Conservation (phyloP, 2,888 invertebrate genomes). For the Stictocephala bisonia region DNA sequence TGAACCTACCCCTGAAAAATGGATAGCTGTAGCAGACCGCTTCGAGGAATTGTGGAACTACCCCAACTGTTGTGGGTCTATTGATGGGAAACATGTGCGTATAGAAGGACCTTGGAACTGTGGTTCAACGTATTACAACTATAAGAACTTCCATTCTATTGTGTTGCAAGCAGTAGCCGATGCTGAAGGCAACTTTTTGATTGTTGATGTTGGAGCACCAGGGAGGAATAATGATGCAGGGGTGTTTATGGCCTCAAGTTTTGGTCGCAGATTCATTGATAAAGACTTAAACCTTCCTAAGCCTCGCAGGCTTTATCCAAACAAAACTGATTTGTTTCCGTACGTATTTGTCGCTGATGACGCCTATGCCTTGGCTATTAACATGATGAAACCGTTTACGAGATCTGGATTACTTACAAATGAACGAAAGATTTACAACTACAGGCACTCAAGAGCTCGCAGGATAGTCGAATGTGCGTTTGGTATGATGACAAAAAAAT, state of each 20-base stretch:
- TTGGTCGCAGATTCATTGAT: conserved; percentile 36
- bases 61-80: conserved; percentile 40
- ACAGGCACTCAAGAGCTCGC: conserved; percentile 19
- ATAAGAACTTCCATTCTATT: conserved; percentile 33
- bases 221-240: conserved; percentile 44
- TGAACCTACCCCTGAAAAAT: conserved; percentile 38
- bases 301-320: conserved; percentile 24
- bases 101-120: conserved; percentile 32
- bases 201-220: conserved; percentile 39
- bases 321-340: conserved; percentile 13
- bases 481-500: conserved; percentile 27
- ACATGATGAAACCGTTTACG: conserved; percentile 21
- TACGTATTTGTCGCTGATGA: conserved; percentile 39
- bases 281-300: conserved; percentile 37
- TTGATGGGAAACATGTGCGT: conserved; percentile 31
- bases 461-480: conserved; percentile 26
- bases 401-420: not conserved
- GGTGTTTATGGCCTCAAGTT: conserved; percentile 39
- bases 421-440: conserved; percentile 11
- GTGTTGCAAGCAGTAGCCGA: conserved; percentile 38
- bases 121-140: conserved; percentile 33
- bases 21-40: conserved; percentile 34
- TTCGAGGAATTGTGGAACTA: conserved; percentile 40
- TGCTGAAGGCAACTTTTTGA: conserved; percentile 37
- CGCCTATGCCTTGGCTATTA: not conserved